These are phyloP conservation scores for Vanessa atalanta DNA, from an alignment of 1,140 invertebrate species.

Conservation along the genomic window DNA sequence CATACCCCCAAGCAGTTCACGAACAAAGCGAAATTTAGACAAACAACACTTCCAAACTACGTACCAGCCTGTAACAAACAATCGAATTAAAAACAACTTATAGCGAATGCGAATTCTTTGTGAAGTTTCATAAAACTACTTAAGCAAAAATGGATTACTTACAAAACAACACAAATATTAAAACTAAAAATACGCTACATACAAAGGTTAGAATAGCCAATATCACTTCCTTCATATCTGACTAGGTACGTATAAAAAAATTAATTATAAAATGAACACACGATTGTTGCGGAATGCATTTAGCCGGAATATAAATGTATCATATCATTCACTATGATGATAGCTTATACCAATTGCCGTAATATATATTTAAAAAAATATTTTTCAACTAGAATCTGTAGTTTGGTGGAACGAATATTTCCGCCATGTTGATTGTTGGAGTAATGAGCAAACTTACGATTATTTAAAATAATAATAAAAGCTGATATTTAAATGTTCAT, in stretches of 20 bases:
- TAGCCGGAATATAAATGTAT: slow-evolving; percentile 51
- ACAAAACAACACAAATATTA: slow-evolving; percentile 78
- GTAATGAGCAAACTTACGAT: slow-evolving; percentile 8
- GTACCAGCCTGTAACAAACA: slow-evolving; percentile 89
- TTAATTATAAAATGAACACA: slow-evolving; percentile 57
- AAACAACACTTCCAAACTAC: slow-evolving; percentile 94
- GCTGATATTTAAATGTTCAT: neutral
- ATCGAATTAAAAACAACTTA: neutral
- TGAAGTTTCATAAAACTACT: slow-evolving; percentile 19
- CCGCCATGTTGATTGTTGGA: slow-evolving; percentile 20
- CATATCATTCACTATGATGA: slow-evolving; percentile 15
- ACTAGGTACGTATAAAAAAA: slow-evolving; percentile 40
- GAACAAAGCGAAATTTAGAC: slow-evolving; percentile 91
- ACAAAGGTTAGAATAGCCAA: slow-evolving; percentile 74
- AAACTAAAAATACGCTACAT: slow-evolving; percentile 76
- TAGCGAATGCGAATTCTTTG: neutral
- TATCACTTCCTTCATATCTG: slow-evolving; percentile 74
- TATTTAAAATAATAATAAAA: neutral
- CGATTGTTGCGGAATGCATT: slow-evolving; percentile 63
- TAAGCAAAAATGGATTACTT: slow-evolving; percentile 63
- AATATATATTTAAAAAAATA: slow-evolving; percentile 11
- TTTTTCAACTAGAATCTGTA: slow-evolving; percentile 16
- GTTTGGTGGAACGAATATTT: slow-evolving; percentile 2
- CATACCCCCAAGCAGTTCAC: slow-evolving; percentile 90
- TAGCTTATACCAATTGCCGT: neutral